Base-by-base conservation (phyloP, 1,140 invertebrate species). In the Rhopalosiphum maidis region DNA sequence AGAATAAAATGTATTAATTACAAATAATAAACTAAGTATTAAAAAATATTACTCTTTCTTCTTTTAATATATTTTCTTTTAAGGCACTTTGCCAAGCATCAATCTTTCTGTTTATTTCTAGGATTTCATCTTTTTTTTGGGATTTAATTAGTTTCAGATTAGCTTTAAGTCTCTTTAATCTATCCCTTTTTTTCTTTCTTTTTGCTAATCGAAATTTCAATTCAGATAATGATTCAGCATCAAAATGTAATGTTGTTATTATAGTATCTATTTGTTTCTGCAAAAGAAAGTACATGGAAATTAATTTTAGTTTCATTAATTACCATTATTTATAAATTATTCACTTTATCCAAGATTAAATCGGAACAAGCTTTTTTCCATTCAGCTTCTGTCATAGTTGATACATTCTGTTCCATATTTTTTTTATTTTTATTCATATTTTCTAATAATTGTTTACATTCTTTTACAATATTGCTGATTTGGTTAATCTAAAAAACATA, bases 21-120 rank as follows among this genome's bases (percentile, higher is more conserved):
- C 60, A 54, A 77, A 51, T 25, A 85, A 92, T 37, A 93, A 82
- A 83, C 8, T 83, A 77, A 8, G 68, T 0, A 43, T 60, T 54
- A 30, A 77, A 18, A 54, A 86, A 94, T 93, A n/a, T 94, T 95
- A 96, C 96, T 95, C 96, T 95, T 95, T 97, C 97, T 87, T 96
- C 95, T 94, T 95, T 96, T 92, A 96, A 95, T 55, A 97, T 96
- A 90, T 96, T 95, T 94, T 97, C 96, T 94, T 96, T 96, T 94
- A 96, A 96, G 94, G 95, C 96, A 94, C 95, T 96, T 94, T 96
- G 95, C 96, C 96, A 97, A 94, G 96, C 96, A 96, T 96, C 96
- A 94, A 96, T 97, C 94, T 95, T 95, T 95, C 95, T 95, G 94
- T 95, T 94, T 94, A 96, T 94, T 94, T 95, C 95, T 95, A 95